phyloP scores from a whole-genome alignment of 1,140 invertebrate species.

The Pinna nobilis region DNA sequence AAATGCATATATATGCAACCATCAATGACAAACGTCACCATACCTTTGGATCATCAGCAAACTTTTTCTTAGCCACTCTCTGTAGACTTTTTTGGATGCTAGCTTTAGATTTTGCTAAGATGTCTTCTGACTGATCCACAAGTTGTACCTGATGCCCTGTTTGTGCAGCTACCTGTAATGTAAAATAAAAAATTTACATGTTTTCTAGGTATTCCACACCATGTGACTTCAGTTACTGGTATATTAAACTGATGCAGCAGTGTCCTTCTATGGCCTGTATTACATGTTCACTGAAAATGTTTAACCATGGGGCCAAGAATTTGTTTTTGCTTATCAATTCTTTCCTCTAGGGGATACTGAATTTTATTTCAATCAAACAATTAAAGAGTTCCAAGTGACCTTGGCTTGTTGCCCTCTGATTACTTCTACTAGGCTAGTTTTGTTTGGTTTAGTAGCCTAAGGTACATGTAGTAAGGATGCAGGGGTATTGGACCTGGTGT shows the following conservation, averaged over 20 bases:
- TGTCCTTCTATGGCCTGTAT: background rate
- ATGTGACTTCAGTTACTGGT: background rate
- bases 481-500: no score
- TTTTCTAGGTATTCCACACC: no score
- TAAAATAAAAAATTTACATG: background rate
- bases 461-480: no score
- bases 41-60: constrained; percentile 78
- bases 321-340: background rate
- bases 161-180: constrained; percentile 84
- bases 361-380: no score
- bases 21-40: background rate
- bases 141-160: constrained; percentile 85
- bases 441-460: no score
- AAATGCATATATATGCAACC: no score
- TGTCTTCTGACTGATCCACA: constrained; percentile 83
- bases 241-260: background rate
- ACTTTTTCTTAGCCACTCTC: constrained; percentile 87
- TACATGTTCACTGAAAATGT: background rate
- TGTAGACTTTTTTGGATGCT: constrained; percentile 83
- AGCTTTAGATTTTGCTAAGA: constrained; percentile 82
- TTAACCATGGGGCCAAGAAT: background rate
- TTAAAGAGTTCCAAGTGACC: no score
- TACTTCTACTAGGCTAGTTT: no score
- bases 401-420: no score
- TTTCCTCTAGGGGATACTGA: background rate